Percentiles rank a stretch among this genome's conserved stretches.
phyloP scores from a whole-genome alignment of 2,113 vertebrate species.

The Stercorarius parasiticus region DNA sequence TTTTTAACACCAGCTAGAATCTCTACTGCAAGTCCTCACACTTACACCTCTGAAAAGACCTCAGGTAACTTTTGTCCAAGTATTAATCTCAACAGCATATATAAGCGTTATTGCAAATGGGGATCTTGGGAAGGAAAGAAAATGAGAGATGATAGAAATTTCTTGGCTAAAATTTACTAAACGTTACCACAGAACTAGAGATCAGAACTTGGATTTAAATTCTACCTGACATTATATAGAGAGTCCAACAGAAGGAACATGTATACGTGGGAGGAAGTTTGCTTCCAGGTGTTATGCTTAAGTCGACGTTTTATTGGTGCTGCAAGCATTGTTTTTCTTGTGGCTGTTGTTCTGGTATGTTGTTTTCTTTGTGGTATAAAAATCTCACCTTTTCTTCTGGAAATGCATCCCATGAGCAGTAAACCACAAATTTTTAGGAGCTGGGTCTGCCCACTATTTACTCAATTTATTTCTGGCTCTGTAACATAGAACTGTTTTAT shows the following conservation, averaged over 20 bases:
- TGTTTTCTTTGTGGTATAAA: not conserved
- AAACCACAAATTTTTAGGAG: not conserved
- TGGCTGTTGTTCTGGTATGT: not conserved
- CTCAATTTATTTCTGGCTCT: not conserved
- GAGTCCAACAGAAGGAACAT: not conserved
- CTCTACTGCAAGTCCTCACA: slow-evolving; percentile 58
- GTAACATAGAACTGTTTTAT: not conserved
- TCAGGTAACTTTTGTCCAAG: slow-evolving; percentile 45
- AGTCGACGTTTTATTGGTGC: not conserved
- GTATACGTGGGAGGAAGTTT: not conserved
- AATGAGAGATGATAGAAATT: not conserved
- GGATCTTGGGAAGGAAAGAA: not conserved
- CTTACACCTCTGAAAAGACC: slow-evolving; percentile 47
- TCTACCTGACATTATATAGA: not conserved
- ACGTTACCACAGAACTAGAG: not conserved
- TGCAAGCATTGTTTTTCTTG: not conserved
- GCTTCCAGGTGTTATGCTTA: not conserved
- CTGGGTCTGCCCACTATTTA: not conserved
- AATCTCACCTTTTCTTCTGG: not conserved
- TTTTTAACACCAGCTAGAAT: slow-evolving; percentile 49
- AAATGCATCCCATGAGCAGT: not conserved
- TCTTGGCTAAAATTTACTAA: not conserved
- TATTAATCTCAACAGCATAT: not conserved
- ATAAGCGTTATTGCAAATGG: not conserved
- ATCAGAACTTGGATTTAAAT: not conserved